Base-by-base conservation (phyloP, 2,888 invertebrate genomes). In the Anorthoa munda region DNA sequence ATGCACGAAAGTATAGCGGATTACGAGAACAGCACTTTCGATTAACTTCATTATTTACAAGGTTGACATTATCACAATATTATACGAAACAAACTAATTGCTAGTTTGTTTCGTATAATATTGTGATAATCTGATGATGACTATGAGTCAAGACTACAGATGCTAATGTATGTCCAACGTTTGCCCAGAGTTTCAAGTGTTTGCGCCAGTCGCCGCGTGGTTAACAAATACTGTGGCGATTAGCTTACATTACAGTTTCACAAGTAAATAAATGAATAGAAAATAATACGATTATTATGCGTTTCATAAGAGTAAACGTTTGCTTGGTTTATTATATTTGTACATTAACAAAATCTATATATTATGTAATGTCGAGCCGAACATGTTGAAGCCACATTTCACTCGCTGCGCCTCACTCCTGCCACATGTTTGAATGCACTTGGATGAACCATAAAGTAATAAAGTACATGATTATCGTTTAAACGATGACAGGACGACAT, bases 251-350 rank as follows among this genome's bases (percentile, higher is more conserved):
- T 66, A 70, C 66, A 68, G 48, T 77, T 85, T 75, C 81, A 83
- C 75, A 83, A 80, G 70, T 72, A 66, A 84, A 74, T 69, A 66
- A 74, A 73, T 69, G 31, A 75, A 82, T 75, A 82, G 55, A 72
- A 74, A 85, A 74, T 74, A 70, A 77, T 63, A 55, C 17, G 69
- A 77, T 68, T 72, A 73, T 79, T 60, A 70, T 61, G 55, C 50
- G 59, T 69, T 82, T 69, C 55, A 9, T 55, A 82, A 78, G 9
- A 50, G 39, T 50, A 68, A 26, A n/a, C n/a, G 12, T 12, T 48
- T 9, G 72, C 13, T 65, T 23, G n/a, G 23, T 48, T 67, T 63
- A 66, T 60, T 50, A 17, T 31, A n/a, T 39, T 31, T 39, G 39
- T 39, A 66, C 65, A 61, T 65, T 60, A 18, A n/a, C n/a, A 61